Conservation (phyloP, 2,888 invertebrate species). For the Leptinotarsa juncta region DNA sequence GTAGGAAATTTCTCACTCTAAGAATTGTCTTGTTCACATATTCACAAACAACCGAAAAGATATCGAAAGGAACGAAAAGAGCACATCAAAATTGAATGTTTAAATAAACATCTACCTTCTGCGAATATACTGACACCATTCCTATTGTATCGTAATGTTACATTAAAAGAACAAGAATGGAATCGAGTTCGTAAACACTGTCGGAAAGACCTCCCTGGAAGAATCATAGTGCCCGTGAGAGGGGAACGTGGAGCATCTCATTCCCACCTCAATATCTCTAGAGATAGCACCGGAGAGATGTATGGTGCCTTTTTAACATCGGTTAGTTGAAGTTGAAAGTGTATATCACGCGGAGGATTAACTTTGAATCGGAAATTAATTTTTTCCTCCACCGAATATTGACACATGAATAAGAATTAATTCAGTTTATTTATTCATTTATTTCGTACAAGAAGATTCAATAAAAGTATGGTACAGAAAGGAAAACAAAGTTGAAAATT, state of each 20-base stretch:
- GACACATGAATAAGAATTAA: too few relatives aligned
- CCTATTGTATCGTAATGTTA: conserved; percentile 65
- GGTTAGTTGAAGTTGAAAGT: conserved; percentile 53
- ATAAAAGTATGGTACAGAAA: too few relatives aligned
- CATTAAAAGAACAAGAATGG: conserved; percentile 65
- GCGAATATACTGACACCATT: conserved; percentile 59
- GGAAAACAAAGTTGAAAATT: too few relatives aligned
- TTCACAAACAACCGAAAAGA: conserved; percentile 20
- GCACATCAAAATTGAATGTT: conserved; percentile 55
- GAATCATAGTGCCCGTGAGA: conserved; percentile 66
- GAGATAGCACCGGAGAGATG: conserved; percentile 62
- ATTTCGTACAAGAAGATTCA: too few relatives aligned
- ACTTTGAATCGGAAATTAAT: conserved; percentile 8
- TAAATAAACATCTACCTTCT: conserved; percentile 61
- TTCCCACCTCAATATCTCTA: conserved; percentile 62
- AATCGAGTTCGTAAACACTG: conserved; percentile 64
- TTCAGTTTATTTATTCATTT: too few relatives aligned
- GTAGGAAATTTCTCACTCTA: neutral
- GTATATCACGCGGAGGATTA: conserved; percentile 20
- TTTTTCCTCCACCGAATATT: neutral
- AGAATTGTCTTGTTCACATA: neutral
- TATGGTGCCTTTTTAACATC: conserved; percentile 65
- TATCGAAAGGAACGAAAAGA: conserved; percentile 32
- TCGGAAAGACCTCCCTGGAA: conserved; percentile 62
- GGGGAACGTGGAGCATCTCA: conserved; percentile 61